Evolutionary conservation across 2,797 vertebrate genomes (phyloP), one percentile per base, ranked within the genome.

Genomic region (Esox masquinongy): DNA sequence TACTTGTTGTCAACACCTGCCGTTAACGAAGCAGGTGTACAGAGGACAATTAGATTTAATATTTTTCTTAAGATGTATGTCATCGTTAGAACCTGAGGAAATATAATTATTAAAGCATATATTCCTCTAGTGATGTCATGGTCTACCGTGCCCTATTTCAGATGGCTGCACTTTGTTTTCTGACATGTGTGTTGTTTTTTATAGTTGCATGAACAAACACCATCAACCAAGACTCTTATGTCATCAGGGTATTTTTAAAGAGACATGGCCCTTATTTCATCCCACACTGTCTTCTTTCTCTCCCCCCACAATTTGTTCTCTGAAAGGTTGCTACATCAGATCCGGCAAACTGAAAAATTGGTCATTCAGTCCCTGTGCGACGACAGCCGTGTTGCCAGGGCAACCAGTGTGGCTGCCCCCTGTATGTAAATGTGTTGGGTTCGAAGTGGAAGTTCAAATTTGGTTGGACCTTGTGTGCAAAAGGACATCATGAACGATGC

Each of bases 221-320:
- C 83, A 78, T 86, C 74, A 70, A 64, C 7, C 49, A 66, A 70
- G 34, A 68, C 36, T 77, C 24, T 73, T 59, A 6, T 26, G 17
- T 6, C 68, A 63, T 74, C 64, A 4, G 73, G 73, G 17, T 80
- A 61, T 83, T 24, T 74, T 92, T 90, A 92, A 90, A 92, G 90
- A 19, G 82, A 5, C 47, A 83, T 81, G 91, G 84, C 66, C 85
- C n/a, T 81, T n/a, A 1, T 43, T 64, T 51, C 85, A 2, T 79
- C 49, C 70, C 74, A 84, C 77, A 77, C 68, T 70, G 74, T 73
- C 83, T 74, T 82, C 81, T 29, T 74, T 77, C 72, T 82, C 83
- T 78, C 77, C 79, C 80, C 22, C 11, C 11, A 85, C 85, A 79
- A 77, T 80, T 83, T 83, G 83, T 86, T 89, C 86, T 79, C 81